A percentile compares a stretch with the other conserved stretches of the same genome.
phyloP scores from a whole-genome alignment of 1,140 invertebrate genomes.

The Diorhabda sublineata region DNA sequence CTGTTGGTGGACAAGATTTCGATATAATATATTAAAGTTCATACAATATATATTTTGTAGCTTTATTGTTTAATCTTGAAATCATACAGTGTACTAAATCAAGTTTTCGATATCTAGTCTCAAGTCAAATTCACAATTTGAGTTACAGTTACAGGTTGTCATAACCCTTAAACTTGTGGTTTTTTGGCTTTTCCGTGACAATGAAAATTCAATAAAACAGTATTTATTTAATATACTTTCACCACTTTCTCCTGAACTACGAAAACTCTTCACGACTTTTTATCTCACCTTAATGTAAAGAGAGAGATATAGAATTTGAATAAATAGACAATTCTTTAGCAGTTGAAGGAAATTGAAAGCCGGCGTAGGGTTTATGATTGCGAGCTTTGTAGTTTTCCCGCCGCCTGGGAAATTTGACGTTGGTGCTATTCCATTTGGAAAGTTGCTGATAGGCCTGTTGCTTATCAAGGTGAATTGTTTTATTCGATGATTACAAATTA shows the following conservation, averaged over 20 bases:
- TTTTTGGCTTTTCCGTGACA: too few relatives aligned
- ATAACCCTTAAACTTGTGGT: too few relatives aligned
- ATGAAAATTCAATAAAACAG: too few relatives aligned
- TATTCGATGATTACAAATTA: too few relatives aligned
- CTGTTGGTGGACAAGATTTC: too few relatives aligned
- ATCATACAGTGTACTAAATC: too few relatives aligned
- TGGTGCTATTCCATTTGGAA: background rate
- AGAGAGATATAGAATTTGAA: constrained; percentile 1
- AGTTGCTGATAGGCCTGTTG: background rate
- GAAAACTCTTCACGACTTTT: background rate
- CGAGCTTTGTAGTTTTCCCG: background rate
- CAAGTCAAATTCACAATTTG: too few relatives aligned
- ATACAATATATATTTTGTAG: too few relatives aligned
- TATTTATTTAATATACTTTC: background rate
- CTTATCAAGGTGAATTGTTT: background rate
- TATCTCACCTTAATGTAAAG: background rate
- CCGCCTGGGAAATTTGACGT: background rate
- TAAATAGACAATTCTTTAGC: constrained; percentile 2
- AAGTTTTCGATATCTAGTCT: too few relatives aligned
- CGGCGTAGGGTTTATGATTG: constrained; percentile 1
- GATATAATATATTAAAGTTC: too few relatives aligned
- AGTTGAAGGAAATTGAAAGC: constrained; percentile 2
- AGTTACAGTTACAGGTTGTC: too few relatives aligned
- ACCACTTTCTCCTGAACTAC: background rate
- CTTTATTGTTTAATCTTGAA: too few relatives aligned